phyloP scores from a whole-genome alignment of 2,888 invertebrate species.

The Conchocele bisecta region DNA sequence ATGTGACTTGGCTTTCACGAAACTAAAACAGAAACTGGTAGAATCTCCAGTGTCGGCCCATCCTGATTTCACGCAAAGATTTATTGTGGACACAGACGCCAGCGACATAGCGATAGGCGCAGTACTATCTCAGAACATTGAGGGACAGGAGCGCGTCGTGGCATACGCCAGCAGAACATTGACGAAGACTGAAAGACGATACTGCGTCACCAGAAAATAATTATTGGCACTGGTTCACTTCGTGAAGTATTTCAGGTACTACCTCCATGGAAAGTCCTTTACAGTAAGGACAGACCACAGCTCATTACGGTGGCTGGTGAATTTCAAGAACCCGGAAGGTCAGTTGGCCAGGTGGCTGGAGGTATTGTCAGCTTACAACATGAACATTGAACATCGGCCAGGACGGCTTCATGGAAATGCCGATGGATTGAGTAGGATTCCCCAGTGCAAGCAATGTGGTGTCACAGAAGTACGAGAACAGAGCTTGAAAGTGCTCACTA shows the following conservation, averaged over 20 bases:
- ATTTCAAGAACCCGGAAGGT: constrained; percentile 49
- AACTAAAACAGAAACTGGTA: constrained; percentile 18
- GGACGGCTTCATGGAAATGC: constrained; percentile 42
- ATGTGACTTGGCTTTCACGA: constrained; percentile 32
- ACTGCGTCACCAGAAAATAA: constrained; percentile 36
- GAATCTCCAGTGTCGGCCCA: constrained; percentile 32
- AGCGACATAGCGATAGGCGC: constrained; percentile 51
- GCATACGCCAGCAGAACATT: constrained; percentile 40
- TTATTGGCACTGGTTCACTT: constrained; percentile 34
- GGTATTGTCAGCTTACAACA: constrained; percentile 24
- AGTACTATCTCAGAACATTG: constrained; percentile 46
- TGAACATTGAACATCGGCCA: constrained; percentile 35
- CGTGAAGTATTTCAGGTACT: constrained; percentile 56
- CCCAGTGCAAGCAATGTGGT: too few species aligned
- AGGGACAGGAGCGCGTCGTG: constrained; percentile 55
- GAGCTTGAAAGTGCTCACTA: background rate
- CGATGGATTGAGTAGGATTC: constrained; percentile 32
- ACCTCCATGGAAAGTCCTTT: constrained; percentile 51
- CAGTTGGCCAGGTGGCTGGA: constrained; percentile 45
- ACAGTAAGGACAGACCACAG: constrained; percentile 58
- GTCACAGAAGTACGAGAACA: background rate
- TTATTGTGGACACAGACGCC: constrained; percentile 58
- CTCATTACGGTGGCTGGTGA: constrained; percentile 50
- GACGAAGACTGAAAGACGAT: constrained; percentile 10
- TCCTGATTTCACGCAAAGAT: constrained; percentile 24